Base-by-base conservation (phyloP, 2,113 vertebrate species). In the Hoplias malabaricus region DNA sequence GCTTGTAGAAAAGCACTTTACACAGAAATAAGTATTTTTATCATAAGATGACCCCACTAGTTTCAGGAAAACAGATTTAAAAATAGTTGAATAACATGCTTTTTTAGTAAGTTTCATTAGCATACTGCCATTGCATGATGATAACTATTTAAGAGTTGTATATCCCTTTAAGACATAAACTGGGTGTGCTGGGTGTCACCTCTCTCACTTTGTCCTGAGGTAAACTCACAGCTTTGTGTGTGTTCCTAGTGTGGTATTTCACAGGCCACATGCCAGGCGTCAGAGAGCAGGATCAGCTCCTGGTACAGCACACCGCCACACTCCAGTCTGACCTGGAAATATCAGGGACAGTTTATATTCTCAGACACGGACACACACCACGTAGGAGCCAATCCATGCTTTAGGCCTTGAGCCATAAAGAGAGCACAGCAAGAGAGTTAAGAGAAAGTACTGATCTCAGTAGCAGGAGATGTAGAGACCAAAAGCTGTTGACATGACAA, bases 171-270 rank as follows among this genome's bases (percentile, higher is more conserved):
- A 27, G 1, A 68, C n/a, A 68, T 2, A 23, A 2, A 68, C n/a
- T 27, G 10, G 23, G 53, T 42, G 40, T 16, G 10, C 65, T 31
- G 68, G 16, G 48, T 16, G 9, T 43, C 25, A 42, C 40, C 10
- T 38, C 48, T 74, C 27, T 23, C 36, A 13, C 23, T 14, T 34
- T 75, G 66, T 79, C 72, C 67, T 67, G n/a, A 59, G n/a, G n/a
- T 75, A 33, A 79, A 63, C 76, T 71, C 65, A 23, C 56, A 36
- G 42, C 12, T 74, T 69, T 74, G 7, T 54, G 3, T 59, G 57
- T 69, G 69, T 59, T n/a, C 38, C 43, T 33, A 2, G 38, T 59
- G 62, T 66, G 50, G 40, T 50, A 79, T 79, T 79, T 82, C 25
- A 19, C 71, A 79, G 50, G 13, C 6, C 62, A 25, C 42, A 31